These are phyloP conservation scores for Gymnothorax javanicus DNA, from an alignment of 2,797 vertebrate genomes.

Conservation along the genomic window DNA sequence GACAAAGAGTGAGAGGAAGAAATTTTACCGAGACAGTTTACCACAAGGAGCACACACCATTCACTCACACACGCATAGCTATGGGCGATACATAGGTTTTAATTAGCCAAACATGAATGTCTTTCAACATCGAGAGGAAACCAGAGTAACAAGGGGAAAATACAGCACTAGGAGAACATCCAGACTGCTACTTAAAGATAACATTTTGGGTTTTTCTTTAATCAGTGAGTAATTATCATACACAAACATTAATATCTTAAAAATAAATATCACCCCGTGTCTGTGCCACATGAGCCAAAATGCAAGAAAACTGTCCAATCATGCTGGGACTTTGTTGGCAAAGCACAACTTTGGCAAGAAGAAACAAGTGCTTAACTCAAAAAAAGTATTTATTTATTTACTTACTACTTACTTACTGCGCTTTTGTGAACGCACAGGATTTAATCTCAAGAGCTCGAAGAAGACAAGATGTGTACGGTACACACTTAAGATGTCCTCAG, in stretches of 20 bases:
- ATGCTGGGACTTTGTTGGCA: conserved; percentile 25
- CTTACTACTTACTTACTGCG: no score
- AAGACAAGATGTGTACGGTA: background rate
- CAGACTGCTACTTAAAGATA: no score
- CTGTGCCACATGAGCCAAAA: conserved; percentile 37
- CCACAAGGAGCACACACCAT: no score
- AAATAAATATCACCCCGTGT: conserved; percentile 45
- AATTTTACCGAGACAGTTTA: no score
- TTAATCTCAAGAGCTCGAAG: background rate
- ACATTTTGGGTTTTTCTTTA: no score
- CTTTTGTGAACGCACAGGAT: background rate
- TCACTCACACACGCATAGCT: no score
- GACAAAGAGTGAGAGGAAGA: no score
- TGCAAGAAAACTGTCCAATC: background rate
- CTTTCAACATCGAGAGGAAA: no score
- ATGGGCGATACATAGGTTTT: no score
- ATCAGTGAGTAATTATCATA: conserved; percentile 9
- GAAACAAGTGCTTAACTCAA: conserved; percentile 46
- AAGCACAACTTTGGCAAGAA: conserved; percentile 35
- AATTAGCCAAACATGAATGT: no score
- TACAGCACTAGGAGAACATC: no score
- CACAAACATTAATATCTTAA: conserved; percentile 34
- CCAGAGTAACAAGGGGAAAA: no score
- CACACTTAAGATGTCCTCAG: background rate
- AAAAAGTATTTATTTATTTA: conserved; percentile 54